phyloP scores from a whole-genome alignment of 1,140 invertebrate genomes.

The Oryctes rhinoceros region DNA sequence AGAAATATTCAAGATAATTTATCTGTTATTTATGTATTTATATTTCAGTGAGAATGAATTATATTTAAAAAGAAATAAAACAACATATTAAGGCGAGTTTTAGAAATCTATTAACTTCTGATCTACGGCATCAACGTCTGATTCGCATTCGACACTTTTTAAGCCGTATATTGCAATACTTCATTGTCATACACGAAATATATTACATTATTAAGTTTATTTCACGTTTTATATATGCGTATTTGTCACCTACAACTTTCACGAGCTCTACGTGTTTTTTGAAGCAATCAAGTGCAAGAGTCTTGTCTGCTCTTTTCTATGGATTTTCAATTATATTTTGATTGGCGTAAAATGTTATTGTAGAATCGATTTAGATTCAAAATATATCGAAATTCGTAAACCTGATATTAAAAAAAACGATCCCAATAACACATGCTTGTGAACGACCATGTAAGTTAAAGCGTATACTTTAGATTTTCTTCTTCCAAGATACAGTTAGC shows the following conservation, averaged over 20 bases:
- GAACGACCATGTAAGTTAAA: neutral
- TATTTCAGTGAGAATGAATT: too few species aligned
- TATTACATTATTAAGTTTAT: too few species aligned
- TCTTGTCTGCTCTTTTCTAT: neutral
- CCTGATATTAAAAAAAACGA: neutral
- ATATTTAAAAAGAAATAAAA: too few species aligned
- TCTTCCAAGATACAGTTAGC: neutral
- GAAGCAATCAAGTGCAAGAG: neutral
- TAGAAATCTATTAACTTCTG: too few species aligned
- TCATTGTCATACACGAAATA: too few species aligned
- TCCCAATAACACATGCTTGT: neutral
- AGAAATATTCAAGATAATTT: too few species aligned
- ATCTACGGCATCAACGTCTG: too few species aligned
- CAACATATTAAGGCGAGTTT: too few species aligned
- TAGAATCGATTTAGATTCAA: neutral
- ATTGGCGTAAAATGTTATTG: neutral
- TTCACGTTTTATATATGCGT: too few species aligned
- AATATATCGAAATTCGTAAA: neutral
- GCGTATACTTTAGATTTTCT: neutral
- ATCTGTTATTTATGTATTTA: neutral
- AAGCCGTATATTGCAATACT: too few species aligned
- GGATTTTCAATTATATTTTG: neutral
- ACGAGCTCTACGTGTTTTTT: neutral
- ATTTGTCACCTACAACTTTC: too few species aligned
- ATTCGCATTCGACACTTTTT: too few species aligned